These are phyloP conservation scores for Harpagoxenus sublaevis DNA, from an alignment of 2,888 invertebrate genomes.

Conservation along the genomic window DNA sequence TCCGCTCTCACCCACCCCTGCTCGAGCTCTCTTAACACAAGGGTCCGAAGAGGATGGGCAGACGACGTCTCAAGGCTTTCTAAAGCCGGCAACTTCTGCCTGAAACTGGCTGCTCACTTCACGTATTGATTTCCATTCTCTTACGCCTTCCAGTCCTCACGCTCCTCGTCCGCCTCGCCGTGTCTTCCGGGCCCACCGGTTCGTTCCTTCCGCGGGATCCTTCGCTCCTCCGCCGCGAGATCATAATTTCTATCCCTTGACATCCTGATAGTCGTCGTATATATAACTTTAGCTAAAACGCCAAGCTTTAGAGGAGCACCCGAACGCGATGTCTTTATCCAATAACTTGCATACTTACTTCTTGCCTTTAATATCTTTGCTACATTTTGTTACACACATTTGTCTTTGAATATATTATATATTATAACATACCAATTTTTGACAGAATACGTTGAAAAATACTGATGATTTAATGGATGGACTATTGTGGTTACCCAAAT, in stretches of 20 bases:
- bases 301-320: not conserved
- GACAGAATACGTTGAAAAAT: not conserved
- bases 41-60: slow-evolving; percentile 76
- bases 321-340: not conserved
- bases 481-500: not conserved
- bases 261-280: slow-evolving; percentile 16
- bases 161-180: slow-evolving; percentile 78
- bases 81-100: slow-evolving; percentile 81
- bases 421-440: not conserved
- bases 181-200: slow-evolving; percentile 57
- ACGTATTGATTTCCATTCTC: slow-evolving; percentile 86
- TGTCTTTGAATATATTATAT: not conserved
- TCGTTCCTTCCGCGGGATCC: slow-evolving; percentile 54
- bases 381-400: not conserved
- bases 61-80: slow-evolving; percentile 83
- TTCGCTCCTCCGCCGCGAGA: slow-evolving; percentile 39
- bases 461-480: not conserved
- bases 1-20: slow-evolving; percentile 61
- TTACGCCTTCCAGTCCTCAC: slow-evolving; percentile 79
- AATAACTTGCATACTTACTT: not conserved
- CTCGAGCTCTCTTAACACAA: slow-evolving; percentile 74
- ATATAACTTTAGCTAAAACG: slow-evolving; percentile 39
- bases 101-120: slow-evolving; percentile 84
- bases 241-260: slow-evolving; percentile 46
- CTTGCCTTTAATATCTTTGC: not conserved